Evolutionary conservation across 1,140 invertebrate genomes (phyloP), one percentile per base, ranked within the genome.

Genomic region (Megalonaias nervosa): DNA sequence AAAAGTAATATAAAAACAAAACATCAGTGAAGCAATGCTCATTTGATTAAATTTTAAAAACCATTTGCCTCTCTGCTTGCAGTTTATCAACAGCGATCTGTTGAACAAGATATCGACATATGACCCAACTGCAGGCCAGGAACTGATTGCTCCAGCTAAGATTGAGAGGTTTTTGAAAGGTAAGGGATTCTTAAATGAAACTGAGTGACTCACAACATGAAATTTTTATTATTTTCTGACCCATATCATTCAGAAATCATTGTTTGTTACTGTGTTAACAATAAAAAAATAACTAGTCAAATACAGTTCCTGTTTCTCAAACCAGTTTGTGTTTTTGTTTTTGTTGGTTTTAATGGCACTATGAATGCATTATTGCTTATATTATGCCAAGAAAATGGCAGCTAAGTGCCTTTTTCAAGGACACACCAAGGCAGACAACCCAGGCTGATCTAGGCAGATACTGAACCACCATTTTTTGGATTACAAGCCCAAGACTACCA

Each of bases 71-170:
- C 19, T 68, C 61, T 74, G 38, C 71, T 85, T 85, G 11, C 82
- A 90, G 89, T 84, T 82, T 80, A 86, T 91, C 70, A 89, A 87
- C 71, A 79, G 68, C 61, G 86, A 87, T 15, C 78, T 91, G 67
- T 84, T 84, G 73, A 83, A 89, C 70, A 85, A 87, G 75, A 86
- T 91, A 55, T 74, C 84, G 66, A 67, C 76, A 13, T 90, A 88
- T 80, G 90, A 91, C 69, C 90, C 90, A 1, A 90, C 88, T 19
- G 82, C 80, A 12, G 77, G 80, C 15, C 81, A 86, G 57, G 78
- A 83, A 19, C 75, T 86, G 2, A 83, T 88, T 48, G 78, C 84
- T 19, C 82, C 86, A 17, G 86, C 86, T n/a, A 82, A 85, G 56
- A 83, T 90, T 38, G 84, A 86, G 70, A 62, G 78, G 19, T 85